These are phyloP conservation scores for Chymomyza amoena DNA, from an alignment of 2,888 invertebrate species.

Conservation along the genomic window DNA sequence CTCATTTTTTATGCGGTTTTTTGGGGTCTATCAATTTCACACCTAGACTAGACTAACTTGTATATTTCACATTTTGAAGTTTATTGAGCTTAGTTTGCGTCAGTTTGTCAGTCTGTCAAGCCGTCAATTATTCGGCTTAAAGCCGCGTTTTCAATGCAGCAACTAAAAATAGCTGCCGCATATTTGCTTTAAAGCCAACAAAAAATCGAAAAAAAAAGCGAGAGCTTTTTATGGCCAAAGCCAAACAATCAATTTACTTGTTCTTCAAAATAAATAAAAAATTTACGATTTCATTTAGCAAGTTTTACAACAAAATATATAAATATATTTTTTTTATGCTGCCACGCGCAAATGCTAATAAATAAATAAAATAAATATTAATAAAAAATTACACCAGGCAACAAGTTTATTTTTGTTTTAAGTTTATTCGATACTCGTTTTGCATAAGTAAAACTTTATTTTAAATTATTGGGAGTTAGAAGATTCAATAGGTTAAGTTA, in stretches of 20 bases:
- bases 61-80: conserved; percentile 1
- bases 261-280: not conserved
- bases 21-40: conserved; percentile 65
- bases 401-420: not conserved
- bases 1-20: conserved; percentile 25
- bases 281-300: not conserved
- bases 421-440: too few species aligned
- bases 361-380: not conserved
- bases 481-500: too few species aligned
- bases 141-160: not conserved
- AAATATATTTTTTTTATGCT: not conserved
- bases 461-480: too few species aligned
- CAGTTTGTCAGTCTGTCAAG: conserved; percentile 16
- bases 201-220: not conserved
- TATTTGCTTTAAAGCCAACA: not conserved
- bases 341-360: not conserved
- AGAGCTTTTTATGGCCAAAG: not conserved
- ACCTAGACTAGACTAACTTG: conserved; percentile 59
- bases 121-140: not conserved
- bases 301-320: not conserved
- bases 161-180: conserved; percentile 1
- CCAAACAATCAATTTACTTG: not conserved
- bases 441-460: too few species aligned
- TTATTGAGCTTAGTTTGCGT: not conserved
- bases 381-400: not conserved